Evolutionary conservation across 37 sponge, comb jelly and placozoan species (phyloP).

Genomic region (Beroe forskalii): DNA sequence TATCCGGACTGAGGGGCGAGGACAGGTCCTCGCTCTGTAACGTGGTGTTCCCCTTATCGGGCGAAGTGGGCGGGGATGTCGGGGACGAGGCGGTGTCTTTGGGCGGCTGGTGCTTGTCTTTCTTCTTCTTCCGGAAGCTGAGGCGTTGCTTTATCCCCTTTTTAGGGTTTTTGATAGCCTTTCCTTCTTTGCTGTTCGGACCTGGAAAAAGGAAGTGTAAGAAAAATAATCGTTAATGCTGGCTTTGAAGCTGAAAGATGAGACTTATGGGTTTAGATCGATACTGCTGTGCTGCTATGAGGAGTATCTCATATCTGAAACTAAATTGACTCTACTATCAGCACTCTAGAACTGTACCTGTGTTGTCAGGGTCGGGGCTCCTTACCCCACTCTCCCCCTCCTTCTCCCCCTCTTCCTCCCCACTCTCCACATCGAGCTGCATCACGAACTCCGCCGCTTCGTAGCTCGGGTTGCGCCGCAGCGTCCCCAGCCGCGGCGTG

Average conservation of each 20-base stretch:
- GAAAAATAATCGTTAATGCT: too few relatives aligned
- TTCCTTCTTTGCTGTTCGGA: background rate
- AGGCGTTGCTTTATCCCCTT: conserved; percentile 48
- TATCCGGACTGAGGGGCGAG: too few relatives aligned
- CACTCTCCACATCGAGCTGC: background rate
- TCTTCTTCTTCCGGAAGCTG: conserved; percentile 29
- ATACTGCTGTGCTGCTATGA: too few relatives aligned
- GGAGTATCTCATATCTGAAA: too few relatives aligned
- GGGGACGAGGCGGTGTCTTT: background rate
- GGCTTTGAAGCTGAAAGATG: too few relatives aligned
- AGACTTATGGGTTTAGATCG: too few relatives aligned
- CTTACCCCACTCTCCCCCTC: background rate
- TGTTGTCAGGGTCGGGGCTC: background rate
- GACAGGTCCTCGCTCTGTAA: too few relatives aligned
- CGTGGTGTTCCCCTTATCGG: background rate
- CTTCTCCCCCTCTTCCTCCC: background rate
- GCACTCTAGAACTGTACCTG: too few relatives aligned
- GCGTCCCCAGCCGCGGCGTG: background rate
- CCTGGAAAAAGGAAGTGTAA: background rate
- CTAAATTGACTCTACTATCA: too few relatives aligned
- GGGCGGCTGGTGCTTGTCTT: background rate
- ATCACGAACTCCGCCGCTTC: conserved; percentile 64
- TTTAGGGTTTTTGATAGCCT: conserved; percentile 8
- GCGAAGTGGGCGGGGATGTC: background rate
- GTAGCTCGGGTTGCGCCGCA: conserved; percentile 54